Evolutionary conservation across 2,113 vertebrate genomes (phyloP).

Genomic region (Hyaena hyaena): DNA sequence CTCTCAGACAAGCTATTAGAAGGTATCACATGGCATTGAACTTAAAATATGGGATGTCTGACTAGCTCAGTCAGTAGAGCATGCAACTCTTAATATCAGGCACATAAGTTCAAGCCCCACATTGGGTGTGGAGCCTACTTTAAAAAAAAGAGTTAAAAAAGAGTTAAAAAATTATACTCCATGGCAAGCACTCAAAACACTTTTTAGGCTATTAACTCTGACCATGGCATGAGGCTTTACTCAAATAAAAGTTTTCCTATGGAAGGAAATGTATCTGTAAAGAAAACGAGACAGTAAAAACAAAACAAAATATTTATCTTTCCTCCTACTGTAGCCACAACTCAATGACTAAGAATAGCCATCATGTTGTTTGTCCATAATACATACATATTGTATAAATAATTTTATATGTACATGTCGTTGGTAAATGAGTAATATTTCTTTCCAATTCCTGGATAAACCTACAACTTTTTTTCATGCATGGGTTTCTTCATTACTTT

Average conservation of each 20-base stretch:
- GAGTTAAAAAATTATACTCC: neutral
- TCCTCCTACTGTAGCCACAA: neutral
- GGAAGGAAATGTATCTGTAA: neutral
- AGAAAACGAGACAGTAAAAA: conserved; percentile 1
- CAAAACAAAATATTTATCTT: neutral
- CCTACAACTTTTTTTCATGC: neutral
- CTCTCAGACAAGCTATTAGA: conserved; percentile 12
- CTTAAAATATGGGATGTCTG: neutral
- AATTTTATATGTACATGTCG: neutral
- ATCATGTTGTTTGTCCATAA: neutral
- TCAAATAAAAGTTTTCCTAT: neutral
- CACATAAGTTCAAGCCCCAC: neutral
- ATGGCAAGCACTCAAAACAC: neutral
- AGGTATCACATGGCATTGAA: neutral
- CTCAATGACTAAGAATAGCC: neutral
- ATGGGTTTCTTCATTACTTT: conserved; percentile 2
- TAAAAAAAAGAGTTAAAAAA: neutral
- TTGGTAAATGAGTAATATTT: neutral
- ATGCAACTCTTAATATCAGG: neutral
- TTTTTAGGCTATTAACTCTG: conserved; percentile 32
- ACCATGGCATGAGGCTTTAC: conserved; percentile 10
- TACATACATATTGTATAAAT: neutral
- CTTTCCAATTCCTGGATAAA: neutral
- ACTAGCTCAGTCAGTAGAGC: neutral
- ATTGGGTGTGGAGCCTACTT: neutral